Evolutionary conservation across 2,888 invertebrate genomes (phyloP), one percentile per base, ranked within the genome.

Genomic region (Brachynemurus nebulosus): DNA sequence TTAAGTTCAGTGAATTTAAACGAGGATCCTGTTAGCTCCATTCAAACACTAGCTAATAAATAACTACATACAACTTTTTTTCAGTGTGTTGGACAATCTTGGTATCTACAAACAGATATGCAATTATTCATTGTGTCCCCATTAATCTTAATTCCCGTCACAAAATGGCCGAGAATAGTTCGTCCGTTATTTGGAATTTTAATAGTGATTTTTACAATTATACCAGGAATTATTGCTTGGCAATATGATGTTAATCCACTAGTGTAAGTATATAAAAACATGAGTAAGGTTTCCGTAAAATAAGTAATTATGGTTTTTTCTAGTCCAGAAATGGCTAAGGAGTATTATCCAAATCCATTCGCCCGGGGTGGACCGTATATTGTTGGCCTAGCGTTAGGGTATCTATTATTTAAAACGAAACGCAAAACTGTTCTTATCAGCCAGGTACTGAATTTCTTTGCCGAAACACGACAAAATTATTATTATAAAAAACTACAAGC

Each of bases 21-120:
- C 2, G 49, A 52, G 19, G 3, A n/a, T 7, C 20, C 20, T 20
- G 3, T 37, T 9, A 3, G 14, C n/a, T 18, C 4, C 17, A 12
- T 35, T 16, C 12, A 17, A 4, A 5, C 14, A 36, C 11, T 11
- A 35, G 11, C 16, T 36, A 4, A 5, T 36, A n/a, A 16, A 17
- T 36, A 12, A 17, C 19, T 19, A 18, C 8, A 25, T n/a, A 16
- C 7, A 16, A 34, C 1, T 21, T 18, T 25, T n/a, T 39, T 45
- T 43, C 19, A 52, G 42, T 42, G 42, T 47, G 51, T 64, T 51
- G 52, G 53, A 39, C 63, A 63, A 45, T 54, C 59, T 2, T 65
- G 65, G 64, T 63, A 63, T 48, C 50, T 64, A n/a, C 56, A 61
- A 5, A 60, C 64, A 12, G 62, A 63, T 30, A 63, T 62, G 62